Base-by-base conservation (phyloP, 2,888 invertebrate genomes). In the Cephus nigrinus region DNA sequence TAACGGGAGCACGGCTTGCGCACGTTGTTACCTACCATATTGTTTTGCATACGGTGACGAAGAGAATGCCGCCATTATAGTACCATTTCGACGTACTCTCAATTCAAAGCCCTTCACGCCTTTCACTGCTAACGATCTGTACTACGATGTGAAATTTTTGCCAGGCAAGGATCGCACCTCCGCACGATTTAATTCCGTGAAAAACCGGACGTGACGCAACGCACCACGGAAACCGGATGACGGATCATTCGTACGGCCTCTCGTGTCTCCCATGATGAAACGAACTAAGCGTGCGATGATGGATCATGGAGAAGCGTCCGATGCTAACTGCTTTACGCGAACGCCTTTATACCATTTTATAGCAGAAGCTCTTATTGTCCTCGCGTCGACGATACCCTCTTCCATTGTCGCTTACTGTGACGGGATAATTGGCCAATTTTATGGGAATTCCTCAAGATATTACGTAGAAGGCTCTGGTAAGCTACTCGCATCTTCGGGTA, bases 281-380 rank as follows among this genome's bases (percentile, higher is more conserved):
- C 55, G 55, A 87, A 86, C 87, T 86, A 87, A 88, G 87, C 90
- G 87, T 88, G 85, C 87, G 88, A 90, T 90, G 90, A 90, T 90
- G 87, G 90, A 90, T 90, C 86, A 86, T 86, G 81, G 85, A 84
- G 83, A 83, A 80, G 81, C 85, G 84, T 85, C 84, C 81, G 83
- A 85, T 82, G 78, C 80, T 73, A 80, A 32, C 73, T 68, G 73
- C 78, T 82, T 81, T 82, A 79, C 69, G 73, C 74, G 77, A 69
- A 72, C 35, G 72, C 81, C 81, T 82, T 81, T 80, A 80, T 79
- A 80, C 80, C 80, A 78, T 80, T 68, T 71, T 73, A 75, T 72
- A 75, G 76, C 77, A 68, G 74, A 80, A 79, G 79, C 79, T 80
- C 80, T 74, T 78, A 87, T 85, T 86, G 85, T 84, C 80, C 81